These are phyloP conservation scores for Corella eumyota DNA, from an alignment of 23 tunicate species.

Conservation along the genomic window DNA sequence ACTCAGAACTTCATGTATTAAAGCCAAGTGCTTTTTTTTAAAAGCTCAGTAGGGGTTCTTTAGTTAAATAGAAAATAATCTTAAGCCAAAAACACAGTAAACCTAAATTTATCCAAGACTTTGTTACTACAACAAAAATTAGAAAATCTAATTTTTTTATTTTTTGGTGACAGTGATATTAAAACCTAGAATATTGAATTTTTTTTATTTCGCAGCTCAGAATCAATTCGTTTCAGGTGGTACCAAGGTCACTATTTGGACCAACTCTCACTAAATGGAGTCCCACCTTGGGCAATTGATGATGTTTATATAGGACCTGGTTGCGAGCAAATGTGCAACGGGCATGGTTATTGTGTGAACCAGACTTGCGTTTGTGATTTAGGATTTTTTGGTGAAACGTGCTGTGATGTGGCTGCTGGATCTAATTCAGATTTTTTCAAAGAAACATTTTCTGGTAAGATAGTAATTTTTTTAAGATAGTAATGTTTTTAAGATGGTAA, in stretches of 20 bases:
- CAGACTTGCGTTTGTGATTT: conserved; percentile 52
- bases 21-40: too few relatives aligned
- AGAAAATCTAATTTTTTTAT: too few relatives aligned
- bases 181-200: neutral
- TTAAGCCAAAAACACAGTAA: too few relatives aligned
- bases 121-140: too few relatives aligned
- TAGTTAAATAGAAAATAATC: too few relatives aligned
- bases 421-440: conserved; percentile 28
- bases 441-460: conserved; percentile 58
- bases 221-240: conserved; percentile 73
- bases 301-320: conserved; percentile 91
- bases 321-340: conserved; percentile 54
- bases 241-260: conserved; percentile 31
- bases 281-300: conserved; percentile 52
- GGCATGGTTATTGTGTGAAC: conserved; percentile 49
- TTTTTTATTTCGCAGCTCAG: neutral
- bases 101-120: too few relatives aligned
- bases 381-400: conserved; percentile 41
- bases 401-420: conserved; percentile 36
- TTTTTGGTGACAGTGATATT: too few relatives aligned
- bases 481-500: too few relatives aligned
- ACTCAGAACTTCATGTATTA: too few relatives aligned
- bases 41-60: too few relatives aligned
- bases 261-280: conserved; percentile 1
- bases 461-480: too few relatives aligned